Conservation (phyloP, 2,113 vertebrate genomes). For the Neolamprologus kungweensis region DNA sequence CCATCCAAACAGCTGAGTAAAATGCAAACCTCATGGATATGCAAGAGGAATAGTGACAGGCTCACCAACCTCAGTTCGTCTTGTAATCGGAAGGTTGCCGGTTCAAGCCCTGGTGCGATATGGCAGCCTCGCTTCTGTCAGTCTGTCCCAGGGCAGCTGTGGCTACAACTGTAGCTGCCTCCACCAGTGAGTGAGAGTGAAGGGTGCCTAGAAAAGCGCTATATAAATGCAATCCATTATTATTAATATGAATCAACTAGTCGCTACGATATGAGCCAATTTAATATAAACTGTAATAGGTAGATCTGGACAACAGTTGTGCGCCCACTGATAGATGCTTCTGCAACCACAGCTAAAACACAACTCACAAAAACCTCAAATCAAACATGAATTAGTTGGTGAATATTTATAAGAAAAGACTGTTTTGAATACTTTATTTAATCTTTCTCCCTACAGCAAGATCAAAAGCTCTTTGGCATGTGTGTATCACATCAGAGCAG, state of each 20-base stretch:
- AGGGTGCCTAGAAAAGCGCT: neutral
- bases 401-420: neutral
- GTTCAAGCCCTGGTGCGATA: rapidly evolving
- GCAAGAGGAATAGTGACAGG: neutral
- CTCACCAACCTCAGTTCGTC: neutral
- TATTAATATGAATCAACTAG: rapidly evolving
- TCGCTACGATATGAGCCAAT: neutral
- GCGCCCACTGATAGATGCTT: rapidly evolving
- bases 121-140: neutral
- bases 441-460: neutral
- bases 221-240: neutral
- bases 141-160: neutral
- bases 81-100: neutral
- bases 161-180: rapidly evolving
- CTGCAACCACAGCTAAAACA: neutral
- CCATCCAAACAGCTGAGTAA: neutral
- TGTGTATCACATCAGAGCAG: neutral
- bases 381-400: neutral
- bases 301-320: neutral
- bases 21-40: neutral
- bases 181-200: neutral
- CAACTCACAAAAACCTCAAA: neutral
- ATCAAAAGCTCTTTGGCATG: neutral
- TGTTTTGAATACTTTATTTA: neutral
- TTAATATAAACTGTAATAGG: neutral